Base-by-base conservation (phyloP, 1,140 invertebrate genomes). In the Fopius arisanus region DNA sequence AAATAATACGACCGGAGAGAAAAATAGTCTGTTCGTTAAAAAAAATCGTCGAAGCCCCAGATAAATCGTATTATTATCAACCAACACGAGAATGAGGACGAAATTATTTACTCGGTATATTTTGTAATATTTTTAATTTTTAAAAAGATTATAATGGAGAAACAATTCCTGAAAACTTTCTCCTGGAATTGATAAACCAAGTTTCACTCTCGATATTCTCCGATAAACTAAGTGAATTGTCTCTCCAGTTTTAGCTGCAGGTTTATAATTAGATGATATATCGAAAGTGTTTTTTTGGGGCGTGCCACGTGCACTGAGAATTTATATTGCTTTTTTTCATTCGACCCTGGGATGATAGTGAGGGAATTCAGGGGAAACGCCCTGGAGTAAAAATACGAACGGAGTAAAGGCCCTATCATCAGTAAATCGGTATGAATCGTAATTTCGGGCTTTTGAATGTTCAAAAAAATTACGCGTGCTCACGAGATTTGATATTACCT, bases 281-380 rank as follows among this genome's bases (percentile, higher is more conserved):
- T 59, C 54, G 54, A 59, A 59, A 59, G 54, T 59, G 54, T 59
- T 59, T 37, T n/a, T 59, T 59, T 26, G 23, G 54, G 54, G 21
- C 54, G 23, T 59, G 54, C 54, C 54, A 59, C 19, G 23, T 23
- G 54, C 54, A 26, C 54, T 59, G 6, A 26, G 9, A 59, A 23
- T 59, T 59, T 59, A 59, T 26, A 26, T 21, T 21, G 23, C 10
- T 59, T 28, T 59, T 59, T 59, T 59, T 26, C 2, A 59, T 59
- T 23, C 26, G 23, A 59, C 54, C 54, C 54, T 28, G 54, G 54
- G 54, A 23, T 59, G 21, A 26, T 26, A 59, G 21, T 59, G 9
- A 7, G 7, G 54, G 54, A 59, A 59, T 59, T 59, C 23, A 59
- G 23, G 54, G 54, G 54, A 59, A 16, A 59, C 54, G 54, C 54